A percentile compares a stretch with the other conserved stretches of the same genome.
These are phyloP conservation scores for Microctenopoma steveboyesi DNA, from an alignment of 2,797 vertebrate species.

Conservation along the genomic window DNA sequence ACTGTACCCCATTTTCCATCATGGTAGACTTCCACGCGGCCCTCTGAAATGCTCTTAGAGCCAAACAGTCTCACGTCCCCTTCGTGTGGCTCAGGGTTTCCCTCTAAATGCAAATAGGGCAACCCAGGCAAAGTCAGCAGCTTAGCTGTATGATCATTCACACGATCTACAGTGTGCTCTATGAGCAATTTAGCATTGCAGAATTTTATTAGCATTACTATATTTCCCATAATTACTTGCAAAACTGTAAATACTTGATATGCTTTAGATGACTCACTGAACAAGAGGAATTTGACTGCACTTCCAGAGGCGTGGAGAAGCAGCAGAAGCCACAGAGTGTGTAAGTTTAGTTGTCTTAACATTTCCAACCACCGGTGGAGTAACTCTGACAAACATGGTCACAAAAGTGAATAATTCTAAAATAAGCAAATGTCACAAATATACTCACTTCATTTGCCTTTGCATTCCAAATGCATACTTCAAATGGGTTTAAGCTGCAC, in stretches of 20 bases:
- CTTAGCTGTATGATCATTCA: slow-evolving; percentile 6
- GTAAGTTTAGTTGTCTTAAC: slow-evolving; percentile 12
- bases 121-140: background rate
- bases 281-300: background rate
- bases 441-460: background rate
- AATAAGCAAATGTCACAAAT: background rate
- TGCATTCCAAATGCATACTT: background rate
- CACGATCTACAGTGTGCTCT: background rate
- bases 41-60: slow-evolving; percentile 45
- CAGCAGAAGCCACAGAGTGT: slow-evolving; percentile 59
- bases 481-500: background rate
- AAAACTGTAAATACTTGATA: background rate
- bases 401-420: background rate
- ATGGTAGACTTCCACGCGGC: slow-evolving; percentile 81
- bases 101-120: slow-evolving; percentile 21
- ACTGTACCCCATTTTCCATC: slow-evolving; percentile 79
- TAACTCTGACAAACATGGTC: slow-evolving; percentile 8
- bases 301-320: slow-evolving; percentile 46
- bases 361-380: slow-evolving; percentile 33
- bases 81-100: slow-evolving; percentile 16
- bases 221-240: background rate
- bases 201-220: background rate
- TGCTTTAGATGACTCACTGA: slow-evolving; percentile 63
- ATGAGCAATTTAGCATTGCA: background rate
- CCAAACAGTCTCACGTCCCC: slow-evolving; percentile 74